These are phyloP conservation scores for Argynnis bischoffii DNA, from an alignment of 2,888 invertebrate genomes.

Conservation along the genomic window DNA sequence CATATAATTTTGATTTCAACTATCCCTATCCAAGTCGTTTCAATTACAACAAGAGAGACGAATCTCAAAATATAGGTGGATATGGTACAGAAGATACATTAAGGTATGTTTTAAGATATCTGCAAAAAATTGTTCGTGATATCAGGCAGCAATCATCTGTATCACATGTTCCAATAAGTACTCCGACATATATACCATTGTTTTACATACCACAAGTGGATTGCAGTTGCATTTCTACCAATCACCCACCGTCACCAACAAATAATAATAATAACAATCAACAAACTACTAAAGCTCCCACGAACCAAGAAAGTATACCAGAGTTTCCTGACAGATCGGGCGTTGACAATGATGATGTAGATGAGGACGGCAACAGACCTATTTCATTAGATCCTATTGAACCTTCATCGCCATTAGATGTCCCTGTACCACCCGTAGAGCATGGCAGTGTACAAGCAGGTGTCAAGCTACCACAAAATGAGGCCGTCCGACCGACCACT, in stretches of 20 bases:
- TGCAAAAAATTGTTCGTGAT: slow-evolving; percentile 41
- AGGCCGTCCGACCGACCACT: neutral
- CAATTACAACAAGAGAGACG: slow-evolving; percentile 39
- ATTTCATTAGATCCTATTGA: slow-evolving; percentile 59
- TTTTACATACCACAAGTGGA: slow-evolving; percentile 34
- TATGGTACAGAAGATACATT: slow-evolving; percentile 41
- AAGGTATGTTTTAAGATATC: slow-evolving; percentile 38
- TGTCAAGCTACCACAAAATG: slow-evolving; percentile 18
- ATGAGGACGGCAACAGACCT: slow-evolving; percentile 58
- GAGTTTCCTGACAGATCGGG: slow-evolving; percentile 51
- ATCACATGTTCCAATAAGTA: slow-evolving; percentile 26
- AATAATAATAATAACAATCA: slow-evolving; percentile 20
- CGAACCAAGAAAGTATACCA: slow-evolving; percentile 33
- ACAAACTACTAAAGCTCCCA: slow-evolving; percentile 11
- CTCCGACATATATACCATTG: slow-evolving; percentile 38
- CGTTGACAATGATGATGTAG: slow-evolving; percentile 51
- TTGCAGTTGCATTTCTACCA: slow-evolving; percentile 34
- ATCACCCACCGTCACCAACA: slow-evolving; percentile 7
- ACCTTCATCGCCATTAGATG: slow-evolving; percentile 44
- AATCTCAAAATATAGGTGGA: slow-evolving; percentile 36
- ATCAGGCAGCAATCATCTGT: slow-evolving; percentile 33
- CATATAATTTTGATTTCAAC: slow-evolving; percentile 21
- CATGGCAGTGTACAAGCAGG: slow-evolving; percentile 52
- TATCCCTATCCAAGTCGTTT: slow-evolving; percentile 31
- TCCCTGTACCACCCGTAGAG: slow-evolving; percentile 51